phyloP scores from a whole-genome alignment of 2,888 invertebrate species.

The Aproaerema taeniolella region DNA sequence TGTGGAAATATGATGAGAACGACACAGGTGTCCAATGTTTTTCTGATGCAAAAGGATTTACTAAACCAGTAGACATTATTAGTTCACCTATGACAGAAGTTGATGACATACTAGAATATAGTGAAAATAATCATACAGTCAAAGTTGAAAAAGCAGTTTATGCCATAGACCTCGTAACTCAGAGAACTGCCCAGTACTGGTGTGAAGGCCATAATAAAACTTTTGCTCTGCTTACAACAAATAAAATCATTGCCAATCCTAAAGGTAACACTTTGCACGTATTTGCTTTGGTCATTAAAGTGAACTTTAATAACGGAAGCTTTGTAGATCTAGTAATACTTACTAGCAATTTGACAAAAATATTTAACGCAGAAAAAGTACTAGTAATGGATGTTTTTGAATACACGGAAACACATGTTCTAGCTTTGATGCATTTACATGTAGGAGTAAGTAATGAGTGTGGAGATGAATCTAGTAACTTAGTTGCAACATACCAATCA shows the following conservation, averaged over 20 bases:
- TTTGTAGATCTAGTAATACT: conserved; percentile 25
- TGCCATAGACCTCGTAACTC: conserved; percentile 63
- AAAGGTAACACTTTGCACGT: conserved; percentile 50
- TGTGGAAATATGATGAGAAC: conserved; percentile 63
- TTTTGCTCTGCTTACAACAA: conserved; percentile 65
- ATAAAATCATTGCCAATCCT: conserved; percentile 70
- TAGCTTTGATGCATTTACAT: conserved; percentile 64
- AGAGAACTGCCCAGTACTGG: conserved; percentile 80
- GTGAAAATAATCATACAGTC: conserved; percentile 15
- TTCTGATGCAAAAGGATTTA: conserved; percentile 75
- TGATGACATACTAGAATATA: conserved; percentile 11
- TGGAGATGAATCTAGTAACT: conserved; percentile 32
- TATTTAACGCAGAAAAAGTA: conserved; percentile 56
- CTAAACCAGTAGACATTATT: conserved; percentile 59
- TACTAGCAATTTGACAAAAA: conserved; percentile 32
- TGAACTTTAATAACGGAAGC: conserved; percentile 28
- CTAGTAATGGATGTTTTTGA: conserved; percentile 73
- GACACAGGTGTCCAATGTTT: conserved; percentile 78
- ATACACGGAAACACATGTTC: conserved; percentile 37
- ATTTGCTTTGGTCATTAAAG: conserved; percentile 51
- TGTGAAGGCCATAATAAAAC: conserved; percentile 78
- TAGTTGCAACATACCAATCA: conserved; percentile 33
- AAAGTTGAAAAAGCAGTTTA: conserved; percentile 61
- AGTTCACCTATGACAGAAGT: conserved; percentile 39
- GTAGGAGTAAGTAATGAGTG: conserved; percentile 31